Conservation (phyloP, 2,797 vertebrate genomes). For the Propithecus perrieri region DNA sequence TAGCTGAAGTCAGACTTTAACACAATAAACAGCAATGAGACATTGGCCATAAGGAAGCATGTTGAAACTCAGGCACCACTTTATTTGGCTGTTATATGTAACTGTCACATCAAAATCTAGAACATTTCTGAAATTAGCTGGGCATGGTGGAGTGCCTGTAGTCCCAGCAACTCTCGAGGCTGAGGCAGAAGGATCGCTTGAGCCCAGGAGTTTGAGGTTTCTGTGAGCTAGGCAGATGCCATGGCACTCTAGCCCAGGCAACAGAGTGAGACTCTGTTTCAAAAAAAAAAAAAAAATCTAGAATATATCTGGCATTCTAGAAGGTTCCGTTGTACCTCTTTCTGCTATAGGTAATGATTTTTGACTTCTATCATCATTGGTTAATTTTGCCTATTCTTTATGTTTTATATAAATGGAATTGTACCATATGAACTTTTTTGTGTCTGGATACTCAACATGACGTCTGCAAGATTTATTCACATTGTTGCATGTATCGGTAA, state of each 20-base stretch:
- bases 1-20: not conserved
- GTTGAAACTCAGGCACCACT: not conserved
- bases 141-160: no score
- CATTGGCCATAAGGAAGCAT: not conserved
- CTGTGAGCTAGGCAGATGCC: no score
- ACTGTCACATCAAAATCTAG: not conserved
- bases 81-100: not conserved
- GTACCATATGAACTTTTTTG: not conserved
- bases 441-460: not conserved
- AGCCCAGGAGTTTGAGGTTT: no score
- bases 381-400: not conserved
- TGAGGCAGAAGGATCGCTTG: no score
- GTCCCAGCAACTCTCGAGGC: no score
- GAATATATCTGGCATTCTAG: not conserved
- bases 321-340: not conserved
- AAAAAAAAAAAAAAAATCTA: not conserved
- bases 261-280: no score
- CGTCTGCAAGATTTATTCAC: not conserved
- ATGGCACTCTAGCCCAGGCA: no score
- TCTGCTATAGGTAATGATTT: not conserved
- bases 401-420: not conserved
- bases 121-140: not conserved
- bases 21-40: not conserved
- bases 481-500: not conserved
- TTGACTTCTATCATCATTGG: not conserved